Evolutionary conservation across 1,140 invertebrate genomes (phyloP).

Genomic region (Macrostomum lignano): DNA sequence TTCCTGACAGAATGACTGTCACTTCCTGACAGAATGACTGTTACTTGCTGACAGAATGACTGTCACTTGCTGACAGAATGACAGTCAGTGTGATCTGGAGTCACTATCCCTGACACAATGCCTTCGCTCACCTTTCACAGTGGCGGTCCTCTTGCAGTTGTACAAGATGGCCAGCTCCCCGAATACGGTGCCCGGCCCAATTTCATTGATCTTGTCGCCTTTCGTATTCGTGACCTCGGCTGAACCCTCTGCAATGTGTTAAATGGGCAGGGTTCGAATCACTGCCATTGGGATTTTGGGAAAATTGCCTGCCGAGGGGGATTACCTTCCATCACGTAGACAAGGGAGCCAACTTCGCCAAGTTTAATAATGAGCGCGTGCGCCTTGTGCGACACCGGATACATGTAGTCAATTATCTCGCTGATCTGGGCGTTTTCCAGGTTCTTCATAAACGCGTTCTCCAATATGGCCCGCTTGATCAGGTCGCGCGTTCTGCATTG

Average conservation of each 20-base stretch:
- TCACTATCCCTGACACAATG: background rate
- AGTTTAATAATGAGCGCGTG: slow-evolving; percentile 82
- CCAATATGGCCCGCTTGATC: slow-evolving; percentile 76
- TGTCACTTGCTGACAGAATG: too few relatives aligned
- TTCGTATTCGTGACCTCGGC: too few relatives aligned
- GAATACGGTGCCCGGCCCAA: slow-evolving; percentile 55
- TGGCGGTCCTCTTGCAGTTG: slow-evolving; percentile 94
- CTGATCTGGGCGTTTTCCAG: slow-evolving; percentile 74
- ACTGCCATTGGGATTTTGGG: too few relatives aligned
- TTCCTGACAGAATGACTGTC: too few relatives aligned
- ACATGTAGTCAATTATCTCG: slow-evolving; percentile 98
- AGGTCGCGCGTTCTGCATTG: slow-evolving; percentile 58
- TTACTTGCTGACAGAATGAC: too few relatives aligned
- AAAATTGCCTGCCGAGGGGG: slow-evolving; percentile 7
- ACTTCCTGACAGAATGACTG: too few relatives aligned
- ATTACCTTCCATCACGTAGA: slow-evolving; percentile 94
- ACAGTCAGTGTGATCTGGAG: slow-evolving; percentile 7
- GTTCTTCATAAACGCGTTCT: slow-evolving; percentile 99
- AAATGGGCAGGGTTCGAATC: too few relatives aligned
- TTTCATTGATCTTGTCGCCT: slow-evolving; percentile 65
- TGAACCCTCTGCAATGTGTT: too few relatives aligned
- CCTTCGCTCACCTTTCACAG: slow-evolving; percentile 46
- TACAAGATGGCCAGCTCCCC: slow-evolving; percentile 94
- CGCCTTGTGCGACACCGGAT: slow-evolving; percentile 66
- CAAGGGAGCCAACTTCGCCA: slow-evolving; percentile 81